A percentile compares a stretch with the other conserved stretches of the same genome.
phyloP scores from a whole-genome alignment of 2,113 vertebrate genomes.

The Perca fluviatilis region DNA sequence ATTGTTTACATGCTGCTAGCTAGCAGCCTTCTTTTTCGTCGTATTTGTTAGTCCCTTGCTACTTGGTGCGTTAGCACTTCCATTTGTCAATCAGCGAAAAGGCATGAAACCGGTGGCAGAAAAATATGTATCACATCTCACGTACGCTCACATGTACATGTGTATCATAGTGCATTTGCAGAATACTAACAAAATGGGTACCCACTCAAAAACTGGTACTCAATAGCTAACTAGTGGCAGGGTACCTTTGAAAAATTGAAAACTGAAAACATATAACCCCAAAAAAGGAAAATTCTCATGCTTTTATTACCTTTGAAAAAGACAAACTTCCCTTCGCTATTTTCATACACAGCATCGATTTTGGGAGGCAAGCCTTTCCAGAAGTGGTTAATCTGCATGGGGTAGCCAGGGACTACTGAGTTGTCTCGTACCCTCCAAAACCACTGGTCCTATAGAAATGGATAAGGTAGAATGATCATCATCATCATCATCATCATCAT shows the following conservation, averaged over 20 bases:
- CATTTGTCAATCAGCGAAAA: neutral
- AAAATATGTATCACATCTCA: neutral
- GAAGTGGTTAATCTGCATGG: constrained; percentile 98
- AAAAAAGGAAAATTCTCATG: neutral
- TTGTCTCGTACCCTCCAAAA: constrained; percentile 99
- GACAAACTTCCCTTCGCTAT: constrained; percentile 98
- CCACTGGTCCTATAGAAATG: constrained; percentile 92
- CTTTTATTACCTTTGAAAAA: constrained; percentile 95
- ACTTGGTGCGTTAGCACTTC: neutral
- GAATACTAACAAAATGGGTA: neutral
- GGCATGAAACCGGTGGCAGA: neutral
- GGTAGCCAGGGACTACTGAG: constrained; percentile 97
- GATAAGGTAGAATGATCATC: constrained; percentile 6
- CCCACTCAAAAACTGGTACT: neutral
- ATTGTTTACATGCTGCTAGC: neutral
- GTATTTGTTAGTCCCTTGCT: neutral
- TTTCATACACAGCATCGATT: constrained; percentile 98
- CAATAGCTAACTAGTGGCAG: neutral
- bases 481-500: constrained; percentile 24
- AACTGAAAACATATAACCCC: neutral
- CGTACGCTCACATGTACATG: neutral
- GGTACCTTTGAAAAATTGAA: neutral
- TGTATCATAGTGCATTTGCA: neutral
- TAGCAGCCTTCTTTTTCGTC: neutral
- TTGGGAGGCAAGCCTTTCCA: constrained; percentile 96